A percentile compares a stretch with the other conserved stretches of the same genome.
These are phyloP conservation scores for Rousettus madagascariensis DNA, from an alignment of 2,797 vertebrate genomes.

Conservation along the genomic window DNA sequence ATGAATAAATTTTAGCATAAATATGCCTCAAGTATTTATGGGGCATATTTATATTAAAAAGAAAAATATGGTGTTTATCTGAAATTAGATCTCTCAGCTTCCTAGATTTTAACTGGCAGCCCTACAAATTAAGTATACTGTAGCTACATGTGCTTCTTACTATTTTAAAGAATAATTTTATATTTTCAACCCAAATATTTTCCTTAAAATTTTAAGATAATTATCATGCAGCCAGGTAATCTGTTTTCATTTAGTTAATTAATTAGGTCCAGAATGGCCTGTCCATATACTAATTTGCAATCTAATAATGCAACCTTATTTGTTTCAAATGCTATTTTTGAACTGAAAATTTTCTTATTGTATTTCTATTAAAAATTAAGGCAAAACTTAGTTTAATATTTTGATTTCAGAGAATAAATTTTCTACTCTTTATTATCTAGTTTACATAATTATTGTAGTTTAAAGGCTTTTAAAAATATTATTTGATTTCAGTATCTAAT, in stretches of 20 bases:
- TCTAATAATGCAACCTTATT: neutral
- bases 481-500: neutral
- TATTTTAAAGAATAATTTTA: neutral
- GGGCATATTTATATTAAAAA: neutral
- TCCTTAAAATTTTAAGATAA: neutral
- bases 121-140: neutral
- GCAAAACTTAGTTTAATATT: neutral
- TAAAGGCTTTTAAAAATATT: neutral
- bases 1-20: neutral
- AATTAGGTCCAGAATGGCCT: neutral
- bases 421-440: neutral
- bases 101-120: neutral
- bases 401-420: neutral
- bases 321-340: neutral
- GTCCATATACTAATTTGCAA: neutral
- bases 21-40: neutral
- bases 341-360: neutral
- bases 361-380: slow-evolving; percentile 36
- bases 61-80: neutral
- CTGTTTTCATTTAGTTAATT: neutral
- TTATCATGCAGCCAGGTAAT: neutral
- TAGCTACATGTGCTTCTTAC: neutral
- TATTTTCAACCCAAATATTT: neutral
- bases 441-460: neutral
- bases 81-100: neutral